phyloP scores from a whole-genome alignment of 2,888 invertebrate species.

The Parascotia fuliginaria region DNA sequence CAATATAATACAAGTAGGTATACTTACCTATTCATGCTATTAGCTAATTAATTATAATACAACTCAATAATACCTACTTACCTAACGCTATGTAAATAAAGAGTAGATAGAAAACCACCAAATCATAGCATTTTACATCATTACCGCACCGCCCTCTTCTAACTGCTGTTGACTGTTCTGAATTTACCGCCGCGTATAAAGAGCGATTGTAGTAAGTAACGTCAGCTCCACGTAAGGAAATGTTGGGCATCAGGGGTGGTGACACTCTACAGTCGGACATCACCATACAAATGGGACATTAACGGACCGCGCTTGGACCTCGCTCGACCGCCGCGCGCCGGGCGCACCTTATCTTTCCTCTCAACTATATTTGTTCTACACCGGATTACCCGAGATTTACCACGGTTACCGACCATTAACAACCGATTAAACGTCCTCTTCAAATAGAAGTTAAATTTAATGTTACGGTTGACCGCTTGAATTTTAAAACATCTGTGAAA shows the following conservation, averaged over 20 bases:
- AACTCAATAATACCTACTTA: too few relatives aligned
- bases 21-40: too few relatives aligned
- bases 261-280: constrained; percentile 57
- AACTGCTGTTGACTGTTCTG: too few relatives aligned
- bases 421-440: constrained; percentile 79
- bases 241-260: constrained; percentile 50
- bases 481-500: constrained; percentile 59
- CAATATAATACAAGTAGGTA: too few relatives aligned
- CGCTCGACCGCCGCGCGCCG: constrained; percentile 53
- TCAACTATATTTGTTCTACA: constrained; percentile 83
- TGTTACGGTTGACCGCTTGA: constrained; percentile 55
- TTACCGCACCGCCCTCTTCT: too few relatives aligned
- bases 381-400: constrained; percentile 83
- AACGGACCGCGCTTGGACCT: constrained; percentile 67
- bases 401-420: constrained; percentile 79
- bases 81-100: too few relatives aligned
- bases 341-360: constrained; percentile 82
- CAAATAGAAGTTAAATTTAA: constrained; percentile 79
- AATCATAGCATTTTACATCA: too few relatives aligned
- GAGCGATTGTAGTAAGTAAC: constrained; percentile 9
- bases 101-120: too few relatives aligned
- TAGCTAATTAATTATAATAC: too few relatives aligned
- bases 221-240: constrained; percentile 56
- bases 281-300: constrained; percentile 85
- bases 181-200: background rate